Evolutionary conservation across 2,113 vertebrate genomes (phyloP).

Genomic region (Tragelaphus scriptus): DNA sequence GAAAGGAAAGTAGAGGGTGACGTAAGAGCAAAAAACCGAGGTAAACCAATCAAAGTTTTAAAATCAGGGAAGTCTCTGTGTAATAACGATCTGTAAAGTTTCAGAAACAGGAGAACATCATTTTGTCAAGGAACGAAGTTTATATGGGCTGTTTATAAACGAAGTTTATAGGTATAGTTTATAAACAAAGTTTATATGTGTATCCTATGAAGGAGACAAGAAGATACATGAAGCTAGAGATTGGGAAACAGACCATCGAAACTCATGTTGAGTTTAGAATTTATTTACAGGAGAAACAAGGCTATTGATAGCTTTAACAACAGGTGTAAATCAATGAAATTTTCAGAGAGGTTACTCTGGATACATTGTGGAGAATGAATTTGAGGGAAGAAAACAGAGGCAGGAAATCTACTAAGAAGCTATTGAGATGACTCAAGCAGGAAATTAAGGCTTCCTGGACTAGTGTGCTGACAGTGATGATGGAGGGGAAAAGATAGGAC

Average conservation of each 20-base stretch:
- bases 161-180: not conserved
- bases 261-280: not conserved
- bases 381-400: not conserved
- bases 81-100: not conserved
- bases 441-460: not conserved
- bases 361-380: not conserved
- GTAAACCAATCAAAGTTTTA: not conserved
- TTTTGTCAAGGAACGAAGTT: not conserved
- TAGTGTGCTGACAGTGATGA: not conserved
- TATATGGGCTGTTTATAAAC: not conserved
- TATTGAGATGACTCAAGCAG: not conserved
- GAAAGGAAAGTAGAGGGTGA: not conserved
- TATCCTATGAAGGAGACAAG: not conserved
- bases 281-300: not conserved
- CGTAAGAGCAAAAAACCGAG: not conserved
- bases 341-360: not conserved
- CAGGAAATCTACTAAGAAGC: not conserved
- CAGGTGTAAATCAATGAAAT: not conserved
- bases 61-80: not conserved
- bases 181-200: too few species aligned
- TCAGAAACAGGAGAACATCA: not conserved
- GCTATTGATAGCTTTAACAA: not conserved
- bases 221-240: too few species aligned
- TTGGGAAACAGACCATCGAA: not conserved
- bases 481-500: accelerated